Percentiles rank a stretch among this genome's conserved stretches.
Conservation (phyloP, 2,797 vertebrate genomes). For the Pseudochirops corinnae region DNA sequence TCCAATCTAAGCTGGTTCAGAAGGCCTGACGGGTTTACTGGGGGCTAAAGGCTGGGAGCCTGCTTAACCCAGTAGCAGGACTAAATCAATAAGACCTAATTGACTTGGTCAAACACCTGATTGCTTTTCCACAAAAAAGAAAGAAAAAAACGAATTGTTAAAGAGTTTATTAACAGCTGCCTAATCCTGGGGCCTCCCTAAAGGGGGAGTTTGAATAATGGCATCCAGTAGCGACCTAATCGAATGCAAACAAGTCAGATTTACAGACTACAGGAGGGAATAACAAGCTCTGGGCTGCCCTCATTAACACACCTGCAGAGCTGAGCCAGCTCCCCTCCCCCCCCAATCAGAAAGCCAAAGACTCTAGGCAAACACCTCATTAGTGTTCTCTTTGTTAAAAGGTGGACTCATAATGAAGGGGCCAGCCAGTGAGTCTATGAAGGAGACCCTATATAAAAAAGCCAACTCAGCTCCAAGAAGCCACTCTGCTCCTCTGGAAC, state of each 20-base stretch:
- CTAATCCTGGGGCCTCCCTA: slow-evolving; percentile 76
- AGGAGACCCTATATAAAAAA: slow-evolving; percentile 78
- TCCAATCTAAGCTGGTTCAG: not conserved
- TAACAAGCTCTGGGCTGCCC: slow-evolving; percentile 77
- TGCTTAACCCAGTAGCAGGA: slow-evolving; percentile 74
- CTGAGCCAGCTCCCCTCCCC: slow-evolving; percentile 77
- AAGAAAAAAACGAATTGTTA: slow-evolving; percentile 64
- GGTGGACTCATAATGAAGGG: slow-evolving; percentile 79
- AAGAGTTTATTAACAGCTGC: slow-evolving; percentile 82
- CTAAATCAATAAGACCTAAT: slow-evolving; percentile 81
- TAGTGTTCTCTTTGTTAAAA: slow-evolving; percentile 82
- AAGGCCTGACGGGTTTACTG: not conserved
- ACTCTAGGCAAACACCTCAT: slow-evolving; percentile 74
- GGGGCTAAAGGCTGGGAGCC: not conserved
- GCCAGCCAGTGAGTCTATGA: slow-evolving; percentile 72
- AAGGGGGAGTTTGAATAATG: slow-evolving; percentile 74
- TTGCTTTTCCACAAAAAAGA: slow-evolving; percentile 79
- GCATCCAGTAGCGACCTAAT: slow-evolving; percentile 79
- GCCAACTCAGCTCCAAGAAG: slow-evolving; percentile 36
- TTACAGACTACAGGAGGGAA: slow-evolving; percentile 55
- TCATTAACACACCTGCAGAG: slow-evolving; percentile 86
- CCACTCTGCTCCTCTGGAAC: not conserved
- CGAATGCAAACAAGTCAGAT: slow-evolving; percentile 75
- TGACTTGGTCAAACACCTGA: slow-evolving; percentile 82
- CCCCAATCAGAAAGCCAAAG: slow-evolving; percentile 81